These are phyloP conservation scores for Plebejus anna DNA, from an alignment of 2,888 invertebrate genomes.

Conservation along the genomic window DNA sequence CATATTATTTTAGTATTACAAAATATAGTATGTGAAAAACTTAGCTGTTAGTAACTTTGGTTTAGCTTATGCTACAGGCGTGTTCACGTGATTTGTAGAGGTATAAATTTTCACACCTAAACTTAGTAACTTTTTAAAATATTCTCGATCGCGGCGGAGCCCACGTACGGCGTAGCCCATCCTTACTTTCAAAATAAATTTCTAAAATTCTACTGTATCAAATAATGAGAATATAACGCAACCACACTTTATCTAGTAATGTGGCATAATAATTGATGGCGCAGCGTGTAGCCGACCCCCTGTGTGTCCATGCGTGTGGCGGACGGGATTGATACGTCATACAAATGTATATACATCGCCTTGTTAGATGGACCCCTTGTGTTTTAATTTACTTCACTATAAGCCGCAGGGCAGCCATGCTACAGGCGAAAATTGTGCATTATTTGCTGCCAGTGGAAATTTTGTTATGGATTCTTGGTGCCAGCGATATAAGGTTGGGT, in stretches of 20 bases:
- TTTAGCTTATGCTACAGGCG: no score
- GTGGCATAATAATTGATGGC: slow-evolving; percentile 29
- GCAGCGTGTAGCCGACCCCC: slow-evolving; percentile 25
- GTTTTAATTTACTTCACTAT: neutral
- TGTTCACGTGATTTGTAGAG: no score
- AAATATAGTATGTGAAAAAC: no score
- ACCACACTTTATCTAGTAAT: slow-evolving; percentile 21
- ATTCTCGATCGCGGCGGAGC: no score
- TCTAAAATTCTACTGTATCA: neutral
- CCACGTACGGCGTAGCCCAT: neutral
- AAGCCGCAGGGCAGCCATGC: neutral
- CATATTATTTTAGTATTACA: no score
- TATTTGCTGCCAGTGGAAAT: no score
- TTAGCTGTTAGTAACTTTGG: no score
- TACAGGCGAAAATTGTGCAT: no score
- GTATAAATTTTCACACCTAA: no score
- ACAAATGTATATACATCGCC: neutral
- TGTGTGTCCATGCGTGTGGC: slow-evolving; percentile 36
- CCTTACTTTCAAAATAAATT: neutral
- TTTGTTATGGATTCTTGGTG: no score
- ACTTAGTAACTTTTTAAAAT: neutral
- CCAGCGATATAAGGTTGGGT: no score
- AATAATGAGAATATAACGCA: slow-evolving; percentile 5
- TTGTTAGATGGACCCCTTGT: slow-evolving; percentile 5
- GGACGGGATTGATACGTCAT: slow-evolving; percentile 33